Evolutionary conservation across 2,113 vertebrate genomes (phyloP).

Genomic region (Delphinapterus leucas): DNA sequence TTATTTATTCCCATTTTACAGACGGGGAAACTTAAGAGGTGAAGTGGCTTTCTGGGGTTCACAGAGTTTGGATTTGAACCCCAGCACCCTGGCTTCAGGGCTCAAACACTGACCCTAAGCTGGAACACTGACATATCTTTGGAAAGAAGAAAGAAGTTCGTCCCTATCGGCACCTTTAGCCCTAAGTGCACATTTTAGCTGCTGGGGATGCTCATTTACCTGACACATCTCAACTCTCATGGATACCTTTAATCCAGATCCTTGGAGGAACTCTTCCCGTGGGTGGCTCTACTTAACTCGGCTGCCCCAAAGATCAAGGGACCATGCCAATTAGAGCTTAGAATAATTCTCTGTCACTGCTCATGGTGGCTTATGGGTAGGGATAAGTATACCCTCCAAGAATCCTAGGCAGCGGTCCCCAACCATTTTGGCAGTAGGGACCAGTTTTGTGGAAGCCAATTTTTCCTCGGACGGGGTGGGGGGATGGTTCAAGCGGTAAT

Average conservation of each 20-base stretch:
- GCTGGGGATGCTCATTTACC: accelerated
- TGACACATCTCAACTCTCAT: accelerated
- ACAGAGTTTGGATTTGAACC: not conserved
- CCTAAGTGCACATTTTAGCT: not conserved
- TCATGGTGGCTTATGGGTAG: accelerated
- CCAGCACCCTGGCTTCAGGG: not conserved
- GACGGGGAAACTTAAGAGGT: not conserved
- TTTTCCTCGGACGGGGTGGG: too few species aligned
- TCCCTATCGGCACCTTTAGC: accelerated
- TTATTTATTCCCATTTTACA: not conserved
- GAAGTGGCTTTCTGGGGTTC: too few species aligned
- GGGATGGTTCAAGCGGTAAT: too few species aligned
- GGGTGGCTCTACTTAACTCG: not conserved
- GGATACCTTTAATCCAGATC: not conserved
- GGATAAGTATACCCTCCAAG: accelerated
- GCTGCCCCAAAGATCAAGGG: not conserved
- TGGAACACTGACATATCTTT: accelerated
- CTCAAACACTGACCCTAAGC: accelerated
- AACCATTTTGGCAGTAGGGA: too few species aligned
- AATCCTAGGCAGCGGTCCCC: too few species aligned
- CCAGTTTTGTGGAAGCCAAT: too few species aligned
- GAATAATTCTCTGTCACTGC: too few species aligned
- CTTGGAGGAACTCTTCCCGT: too few species aligned
- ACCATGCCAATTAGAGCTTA: not conserved
- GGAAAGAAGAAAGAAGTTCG: not conserved